Evolutionary conservation across 1,140 invertebrate genomes (phyloP), one percentile per base, ranked within the genome.

Genomic region (Cotesia vestalis): DNA sequence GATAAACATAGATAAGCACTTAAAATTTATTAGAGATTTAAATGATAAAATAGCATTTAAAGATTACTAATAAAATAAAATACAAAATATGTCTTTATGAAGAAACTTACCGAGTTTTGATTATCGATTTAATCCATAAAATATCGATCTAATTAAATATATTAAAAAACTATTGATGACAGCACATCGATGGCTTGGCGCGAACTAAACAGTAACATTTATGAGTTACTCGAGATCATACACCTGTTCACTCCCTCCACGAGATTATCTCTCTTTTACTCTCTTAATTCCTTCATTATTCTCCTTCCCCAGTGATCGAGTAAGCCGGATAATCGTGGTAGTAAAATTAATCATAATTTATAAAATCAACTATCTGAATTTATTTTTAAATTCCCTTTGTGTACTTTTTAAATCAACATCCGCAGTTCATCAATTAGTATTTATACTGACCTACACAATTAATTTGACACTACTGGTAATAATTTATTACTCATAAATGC

Each of bases 191-290:
- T 46, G 68, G 69, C 73, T 69, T 73, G 67, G 73, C 71, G 66
- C 73, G 72, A 66, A 78, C 76, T 78, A 76, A 78, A 75, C 71
- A 75, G 66, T 51, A 66, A 53, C 68, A 62, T 66, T 62, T 6
- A n/a, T 62, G 8, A 12, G 14, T n/a, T n/a, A 35, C 27, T 38
- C 17, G 17, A 8, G 57, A n/a, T 40, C 36, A 12, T 27, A 27
- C 36, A 62, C 60, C 60, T 62, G 60, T 62, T 40, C 60, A 38
- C 14, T 59, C 57, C 57, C 27, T 20, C 57, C 20, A 17, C 4
- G 12, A 20, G 3, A 55, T 55, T 5, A 14, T n/a, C 14, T 59
- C 57, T 59, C 57, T 27, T 20, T 59, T 17, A 20, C 57, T 59
- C 40, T 2, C 40, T 46, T 6, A 46, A 6, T 46, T 46, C 40